Base-by-base conservation (phyloP, 2,888 invertebrate species). In the Chalcosyrphus nemorum region DNA sequence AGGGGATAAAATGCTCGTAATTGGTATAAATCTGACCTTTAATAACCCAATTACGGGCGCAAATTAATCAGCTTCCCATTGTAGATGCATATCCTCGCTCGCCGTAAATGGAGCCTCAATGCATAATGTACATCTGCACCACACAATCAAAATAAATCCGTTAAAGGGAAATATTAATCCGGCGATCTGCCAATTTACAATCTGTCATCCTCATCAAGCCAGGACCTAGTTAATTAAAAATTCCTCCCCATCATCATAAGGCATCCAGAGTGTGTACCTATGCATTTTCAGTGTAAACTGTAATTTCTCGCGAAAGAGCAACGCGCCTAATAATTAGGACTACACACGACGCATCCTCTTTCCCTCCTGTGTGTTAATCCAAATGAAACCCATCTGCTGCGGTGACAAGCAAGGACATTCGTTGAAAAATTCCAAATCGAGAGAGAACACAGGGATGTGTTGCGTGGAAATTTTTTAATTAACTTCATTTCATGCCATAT, bases 361-460 rank as follows among this genome's bases (percentile, higher is more conserved):
- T 15, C 11, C 35, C 35, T 27, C 17, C 21, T 65, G 50, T 29
- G 29, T 29, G 29, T 21, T 47, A 21, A 65, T 32, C 2, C 7
- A 21, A 66, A 66, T 66, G 27, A 66, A 52, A 41, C 13, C 52
- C 66, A 52, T 66, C 52, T 66, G 50, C 11, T 17, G 2, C n/a
- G n/a, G n/a, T 38, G 66, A 27, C 52, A 41, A 38, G n/a, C 13
- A 19, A 52, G 41, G 41, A 38, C 52, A 54, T 65, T 65, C 35
- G 50, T 27, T 5, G 9, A 9, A 15, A 47, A 52, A 41, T 29
- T 35, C 21, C 38, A 52, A 41, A 50, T 50, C 32, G n/a, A 35
- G 21, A 15, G 15, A 4, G 15, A 35, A 5, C 5, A 4, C 5
- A 11, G 4, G 38, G 9, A 21, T 13, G 24, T 41, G 41, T 24